A percentile compares a stretch with the other conserved stretches of the same genome.
Evolutionary conservation across 2,888 invertebrate species (phyloP).

Genomic region (Caenorhabditis sp.): DNA sequence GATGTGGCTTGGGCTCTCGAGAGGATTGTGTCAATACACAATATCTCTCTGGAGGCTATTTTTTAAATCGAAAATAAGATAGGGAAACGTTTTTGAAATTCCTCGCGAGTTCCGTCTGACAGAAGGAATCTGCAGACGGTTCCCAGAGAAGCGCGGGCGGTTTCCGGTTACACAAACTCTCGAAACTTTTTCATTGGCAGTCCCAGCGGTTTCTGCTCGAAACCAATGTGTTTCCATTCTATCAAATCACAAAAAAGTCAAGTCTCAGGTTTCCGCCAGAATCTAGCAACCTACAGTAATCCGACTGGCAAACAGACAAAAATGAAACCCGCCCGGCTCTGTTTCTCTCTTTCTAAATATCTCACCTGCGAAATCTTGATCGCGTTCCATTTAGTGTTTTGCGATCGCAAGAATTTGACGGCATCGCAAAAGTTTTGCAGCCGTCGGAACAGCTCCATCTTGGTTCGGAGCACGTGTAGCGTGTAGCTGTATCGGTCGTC

Average conservation of each 20-base stretch:
- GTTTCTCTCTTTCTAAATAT: constrained; percentile 2
- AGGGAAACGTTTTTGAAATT: constrained; percentile 1
- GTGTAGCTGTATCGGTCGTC: constrained; percentile 70
- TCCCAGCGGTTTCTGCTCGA: too few relatives aligned
- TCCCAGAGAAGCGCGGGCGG: background rate
- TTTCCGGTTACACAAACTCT: background rate
- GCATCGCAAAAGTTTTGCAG: constrained; percentile 80
- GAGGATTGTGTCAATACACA: constrained; percentile 8
- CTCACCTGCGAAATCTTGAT: constrained; percentile 71
- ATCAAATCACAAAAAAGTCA: too few relatives aligned
- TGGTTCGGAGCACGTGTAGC: constrained; percentile 61
- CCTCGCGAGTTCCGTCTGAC: background rate
- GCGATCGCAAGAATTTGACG: constrained; percentile 68
- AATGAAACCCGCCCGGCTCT: background rate
- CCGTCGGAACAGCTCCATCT: constrained; percentile 76
- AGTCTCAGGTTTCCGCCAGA: too few relatives aligned
- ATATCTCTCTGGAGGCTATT: background rate
- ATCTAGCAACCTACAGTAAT: constrained; percentile 34
- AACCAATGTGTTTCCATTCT: background rate
- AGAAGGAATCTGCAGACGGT: background rate
- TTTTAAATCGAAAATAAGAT: background rate
- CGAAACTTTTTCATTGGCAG: too few relatives aligned
- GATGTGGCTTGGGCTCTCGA: constrained; percentile 4
- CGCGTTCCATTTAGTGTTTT: constrained; percentile 69
- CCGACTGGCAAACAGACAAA: constrained; percentile 26